Evolutionary conservation across 30 jellyfish, hydroid and myxozoan species (phyloP).

Genomic region (Hydractinia echinata): DNA sequence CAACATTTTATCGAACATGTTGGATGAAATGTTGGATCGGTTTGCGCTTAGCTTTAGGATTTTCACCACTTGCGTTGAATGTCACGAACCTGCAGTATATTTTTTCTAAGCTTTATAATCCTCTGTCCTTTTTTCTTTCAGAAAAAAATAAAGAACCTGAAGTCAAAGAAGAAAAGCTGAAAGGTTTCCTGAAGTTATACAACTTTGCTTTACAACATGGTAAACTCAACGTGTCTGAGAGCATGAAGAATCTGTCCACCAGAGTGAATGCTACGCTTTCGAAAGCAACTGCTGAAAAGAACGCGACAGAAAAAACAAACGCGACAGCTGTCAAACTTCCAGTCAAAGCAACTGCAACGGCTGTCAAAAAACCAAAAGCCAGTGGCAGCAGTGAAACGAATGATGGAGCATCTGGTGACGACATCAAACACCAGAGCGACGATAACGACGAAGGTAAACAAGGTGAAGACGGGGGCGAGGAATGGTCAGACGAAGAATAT

Average conservation of each 20-base stretch:
- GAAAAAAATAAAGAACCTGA: too few species aligned
- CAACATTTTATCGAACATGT: too few species aligned
- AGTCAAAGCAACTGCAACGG: constrained; percentile 5
- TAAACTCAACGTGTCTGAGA: neutral
- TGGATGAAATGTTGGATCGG: too few species aligned
- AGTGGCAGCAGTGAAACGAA: neutral
- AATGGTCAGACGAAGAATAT: neutral
- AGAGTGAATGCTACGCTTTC: neutral
- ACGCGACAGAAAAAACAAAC: neutral
- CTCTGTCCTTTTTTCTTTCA: too few species aligned
- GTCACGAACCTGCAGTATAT: too few species aligned
- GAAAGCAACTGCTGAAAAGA: neutral
- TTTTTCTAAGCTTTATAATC: too few species aligned
- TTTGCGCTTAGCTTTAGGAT: too few species aligned
- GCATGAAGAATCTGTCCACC: neutral
- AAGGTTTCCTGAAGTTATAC: constrained; percentile 10
- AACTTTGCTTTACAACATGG: constrained; percentile 6
- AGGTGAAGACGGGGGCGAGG: neutral
- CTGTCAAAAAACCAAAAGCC: neutral
- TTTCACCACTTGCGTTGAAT: too few species aligned
- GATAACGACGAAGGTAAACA: neutral
- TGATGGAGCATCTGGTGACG: neutral
- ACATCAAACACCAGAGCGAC: neutral
- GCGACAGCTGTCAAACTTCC: neutral
- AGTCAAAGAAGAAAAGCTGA: neutral